Evolutionary conservation across 2,888 invertebrate genomes (phyloP).

Genomic region (Cecidostiba fungosa): DNA sequence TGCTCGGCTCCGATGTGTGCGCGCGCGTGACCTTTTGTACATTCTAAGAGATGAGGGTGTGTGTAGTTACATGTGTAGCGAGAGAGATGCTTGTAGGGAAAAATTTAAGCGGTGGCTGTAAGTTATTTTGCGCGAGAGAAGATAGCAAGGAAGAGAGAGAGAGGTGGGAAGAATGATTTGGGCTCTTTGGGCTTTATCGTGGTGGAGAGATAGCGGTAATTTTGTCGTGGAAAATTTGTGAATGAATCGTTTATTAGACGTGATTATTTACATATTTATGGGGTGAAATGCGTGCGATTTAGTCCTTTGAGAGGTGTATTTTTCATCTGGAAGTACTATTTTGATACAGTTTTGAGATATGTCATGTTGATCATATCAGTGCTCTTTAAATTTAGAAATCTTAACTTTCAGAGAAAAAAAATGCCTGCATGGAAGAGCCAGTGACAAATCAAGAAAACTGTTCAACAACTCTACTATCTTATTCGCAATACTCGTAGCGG

Average conservation of each 20-base stretch:
- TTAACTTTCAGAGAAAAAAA: too few species aligned
- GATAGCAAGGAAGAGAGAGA: conserved; percentile 4
- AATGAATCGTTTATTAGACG: background rate
- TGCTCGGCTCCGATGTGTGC: background rate
- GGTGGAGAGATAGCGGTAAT: background rate
- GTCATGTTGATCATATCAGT: too few species aligned
- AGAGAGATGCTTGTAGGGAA: background rate
- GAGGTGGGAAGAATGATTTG: background rate
- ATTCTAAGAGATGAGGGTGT: background rate
- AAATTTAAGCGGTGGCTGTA: conserved; percentile 1
- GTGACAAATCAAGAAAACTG: too few species aligned
- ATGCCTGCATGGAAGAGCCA: too few species aligned
- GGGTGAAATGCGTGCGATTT: background rate
- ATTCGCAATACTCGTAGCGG: too few species aligned
- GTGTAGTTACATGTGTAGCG: background rate
- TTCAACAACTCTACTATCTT: too few species aligned
- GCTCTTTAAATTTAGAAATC: too few species aligned
- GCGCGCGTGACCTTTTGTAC: background rate
- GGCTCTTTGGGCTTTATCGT: background rate
- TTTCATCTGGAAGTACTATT: too few species aligned
- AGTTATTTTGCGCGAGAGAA: background rate
- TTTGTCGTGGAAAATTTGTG: background rate
- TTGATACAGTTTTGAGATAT: too few species aligned
- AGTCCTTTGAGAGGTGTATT: too few species aligned
- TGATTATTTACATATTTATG: background rate